A percentile compares a stretch with the other conserved stretches of the same genome.
These are phyloP conservation scores for Agelaius tricolor DNA, from an alignment of 2,113 vertebrate species.

Conservation along the genomic window DNA sequence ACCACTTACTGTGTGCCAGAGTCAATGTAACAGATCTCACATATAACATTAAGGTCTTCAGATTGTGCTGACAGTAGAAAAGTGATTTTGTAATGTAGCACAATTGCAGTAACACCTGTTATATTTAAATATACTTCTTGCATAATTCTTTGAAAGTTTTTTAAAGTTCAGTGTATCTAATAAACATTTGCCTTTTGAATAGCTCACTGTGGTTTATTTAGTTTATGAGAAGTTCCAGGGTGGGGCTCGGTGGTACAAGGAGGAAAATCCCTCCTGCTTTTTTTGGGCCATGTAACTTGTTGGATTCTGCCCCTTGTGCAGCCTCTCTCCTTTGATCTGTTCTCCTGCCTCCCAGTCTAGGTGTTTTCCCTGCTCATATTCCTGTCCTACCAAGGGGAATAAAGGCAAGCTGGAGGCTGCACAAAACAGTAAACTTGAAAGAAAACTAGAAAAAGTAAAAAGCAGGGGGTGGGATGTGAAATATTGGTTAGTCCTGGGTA, in stretches of 20 bases:
- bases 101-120: constrained; percentile 54
- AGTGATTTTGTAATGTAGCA: constrained; percentile 52
- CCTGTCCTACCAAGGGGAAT: not conserved
- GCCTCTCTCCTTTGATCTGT: not conserved
- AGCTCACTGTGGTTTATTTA: constrained; percentile 46
- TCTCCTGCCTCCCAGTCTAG: not conserved
- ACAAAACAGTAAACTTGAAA: not conserved
- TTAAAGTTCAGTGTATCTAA: constrained; percentile 71
- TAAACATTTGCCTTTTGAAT: constrained; percentile 73
- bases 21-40: not conserved
- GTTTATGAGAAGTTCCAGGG: not conserved
- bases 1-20: constrained; percentile 12
- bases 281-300: not conserved
- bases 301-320: not conserved
- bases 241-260: not conserved
- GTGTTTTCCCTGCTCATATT: not conserved
- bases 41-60: constrained; percentile 27
- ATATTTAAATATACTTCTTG: constrained; percentile 71
- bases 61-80: constrained; percentile 27
- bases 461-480: not conserved
- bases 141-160: constrained; percentile 63
- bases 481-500: not conserved
- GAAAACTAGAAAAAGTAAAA: not conserved
- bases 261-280: not conserved
- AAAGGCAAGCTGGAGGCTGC: not conserved